Evolutionary conservation across 2,888 invertebrate genomes (phyloP).

Genomic region (Trachelus stipa): DNA sequence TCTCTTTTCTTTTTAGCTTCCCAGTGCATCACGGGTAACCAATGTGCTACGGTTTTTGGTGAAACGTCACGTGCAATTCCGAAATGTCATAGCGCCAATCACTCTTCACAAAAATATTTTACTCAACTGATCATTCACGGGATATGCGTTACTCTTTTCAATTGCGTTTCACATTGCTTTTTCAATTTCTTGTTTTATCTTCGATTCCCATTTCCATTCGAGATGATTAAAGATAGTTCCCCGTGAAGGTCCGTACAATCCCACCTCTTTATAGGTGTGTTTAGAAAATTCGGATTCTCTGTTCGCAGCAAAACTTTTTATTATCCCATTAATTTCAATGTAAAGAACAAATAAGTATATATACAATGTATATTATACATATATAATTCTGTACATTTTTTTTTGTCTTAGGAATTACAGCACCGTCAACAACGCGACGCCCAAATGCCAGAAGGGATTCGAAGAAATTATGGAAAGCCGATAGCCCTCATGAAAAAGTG

Average conservation of each 20-base stretch:
- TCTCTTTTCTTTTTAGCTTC: not conserved
- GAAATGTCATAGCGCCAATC: not conserved
- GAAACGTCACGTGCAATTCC: not conserved
- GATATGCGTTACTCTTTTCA: not conserved
- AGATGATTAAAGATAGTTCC: not conserved
- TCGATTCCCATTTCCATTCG: not conserved
- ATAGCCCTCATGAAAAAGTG: constrained; percentile 53
- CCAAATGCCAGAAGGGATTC: constrained; percentile 55
- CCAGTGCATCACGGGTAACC: not conserved
- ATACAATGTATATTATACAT: not conserved
- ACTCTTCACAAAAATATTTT: not conserved
- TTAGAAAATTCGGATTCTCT: not conserved
- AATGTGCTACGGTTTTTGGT: not conserved
- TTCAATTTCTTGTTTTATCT: not conserved
- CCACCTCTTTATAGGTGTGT: not conserved
- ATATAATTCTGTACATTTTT: not conserved
- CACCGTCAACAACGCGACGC: constrained; percentile 51
- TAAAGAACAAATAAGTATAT: not conserved
- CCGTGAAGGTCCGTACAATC: not conserved
- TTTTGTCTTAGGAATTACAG: constrained; percentile 45
- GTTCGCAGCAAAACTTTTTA: not conserved
- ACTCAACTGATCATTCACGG: not conserved
- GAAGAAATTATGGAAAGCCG: constrained; percentile 55
- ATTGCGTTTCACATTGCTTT: not conserved
- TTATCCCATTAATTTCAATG: not conserved